Evolutionary conservation across 2,888 invertebrate species (phyloP), one percentile per base, ranked within the genome.

Genomic region (Macrosiphum euphorbiae): DNA sequence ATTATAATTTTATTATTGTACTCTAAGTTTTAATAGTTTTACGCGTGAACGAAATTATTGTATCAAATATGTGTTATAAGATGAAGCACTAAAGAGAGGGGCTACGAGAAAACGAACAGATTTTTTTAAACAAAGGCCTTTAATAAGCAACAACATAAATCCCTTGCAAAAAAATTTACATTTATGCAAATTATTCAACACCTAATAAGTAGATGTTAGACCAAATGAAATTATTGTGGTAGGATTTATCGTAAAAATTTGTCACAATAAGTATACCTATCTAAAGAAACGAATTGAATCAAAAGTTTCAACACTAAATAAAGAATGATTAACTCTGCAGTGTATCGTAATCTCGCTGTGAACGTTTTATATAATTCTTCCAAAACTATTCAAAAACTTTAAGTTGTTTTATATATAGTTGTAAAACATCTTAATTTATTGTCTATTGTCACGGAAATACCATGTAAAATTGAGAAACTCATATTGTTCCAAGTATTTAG

Each of bases 371-470:
- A n/a, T 28, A 61, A 11, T 61, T 28, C 28, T n/a, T 67, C 5
- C 16, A n/a, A 67, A 67, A 67, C n/a, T 67, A 67, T 67, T 67
- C 67, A 67, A 67, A 44, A 67, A n/a, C 67, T 67, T n/a, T 67
- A 67, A n/a, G 67, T 67, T 67, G n/a, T 67, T n/a, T 11, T 11
- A 47, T 44, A n/a, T 67, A 16, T n/a, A 67, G 67, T 67, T 67
- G 67, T n/a, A 67, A 67, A 67, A n/a, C n/a, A n/a, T 67, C 16
- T n/a, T 67, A 67, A 67, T 67, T 67, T 67, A 67, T 67, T 67
- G n/a, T 5, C n/a, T 67, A n/a, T 67, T 67, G n/a, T 67, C 67
- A n/a, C n/a, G 67, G 67, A 67, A 67, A 67, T 67, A 67, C 67
- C 67, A n/a, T 67, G 67, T 67, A 67, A 67, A 67, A 67, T n/a